Percentiles rank a stretch among this genome's conserved stretches.
Conservation (phyloP, 2,888 invertebrate genomes). For the Kryphioiulus occultus region DNA sequence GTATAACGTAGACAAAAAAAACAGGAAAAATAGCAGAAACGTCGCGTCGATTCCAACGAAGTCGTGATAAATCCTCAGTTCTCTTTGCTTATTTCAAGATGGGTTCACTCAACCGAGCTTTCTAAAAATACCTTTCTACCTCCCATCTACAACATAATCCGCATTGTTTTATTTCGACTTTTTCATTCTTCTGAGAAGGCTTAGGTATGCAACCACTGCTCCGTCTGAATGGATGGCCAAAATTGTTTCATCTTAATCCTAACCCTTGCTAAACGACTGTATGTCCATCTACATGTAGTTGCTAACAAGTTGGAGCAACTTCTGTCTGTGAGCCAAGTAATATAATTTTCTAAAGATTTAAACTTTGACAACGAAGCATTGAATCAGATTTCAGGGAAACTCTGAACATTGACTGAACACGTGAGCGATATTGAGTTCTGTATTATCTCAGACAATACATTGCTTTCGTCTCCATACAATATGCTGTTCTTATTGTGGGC, state of each 20-base stretch:
- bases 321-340: too few relatives aligned
- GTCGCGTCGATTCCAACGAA: background rate
- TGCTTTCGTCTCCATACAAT: too few relatives aligned
- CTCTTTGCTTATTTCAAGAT: background rate
- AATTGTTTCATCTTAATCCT: background rate
- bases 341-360: too few relatives aligned
- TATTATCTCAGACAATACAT: too few relatives aligned
- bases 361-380: too few relatives aligned
- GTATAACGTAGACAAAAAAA: background rate
- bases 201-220: background rate
- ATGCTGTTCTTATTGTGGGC: too few relatives aligned
- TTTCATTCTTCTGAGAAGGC: background rate
- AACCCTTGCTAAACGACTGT: too few relatives aligned
- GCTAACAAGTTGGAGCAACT: too few relatives aligned
- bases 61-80: background rate
- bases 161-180: background rate
- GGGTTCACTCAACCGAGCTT: background rate
- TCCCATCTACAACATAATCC: background rate
- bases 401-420: too few relatives aligned
- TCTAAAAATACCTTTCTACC: background rate
- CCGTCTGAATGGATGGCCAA: background rate
- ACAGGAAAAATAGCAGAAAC: background rate
- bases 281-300: too few relatives aligned
- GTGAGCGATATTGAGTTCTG: too few relatives aligned
- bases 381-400: too few relatives aligned